phyloP scores from a whole-genome alignment of 2,888 invertebrate genomes.

The Zele albiditarsus region DNA sequence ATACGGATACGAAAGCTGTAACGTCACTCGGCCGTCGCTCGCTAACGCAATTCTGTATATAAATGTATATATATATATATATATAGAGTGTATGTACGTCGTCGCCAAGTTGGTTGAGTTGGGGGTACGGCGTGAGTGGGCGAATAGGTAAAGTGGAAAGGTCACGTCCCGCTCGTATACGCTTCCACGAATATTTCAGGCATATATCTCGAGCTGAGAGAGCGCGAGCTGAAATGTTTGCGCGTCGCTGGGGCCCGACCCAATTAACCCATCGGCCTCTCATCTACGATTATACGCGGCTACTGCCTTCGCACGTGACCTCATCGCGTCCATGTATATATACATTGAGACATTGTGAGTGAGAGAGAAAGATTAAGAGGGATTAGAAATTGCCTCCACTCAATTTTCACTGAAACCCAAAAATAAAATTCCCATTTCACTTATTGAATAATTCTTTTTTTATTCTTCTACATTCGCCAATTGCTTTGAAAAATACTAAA shows the following conservation, averaged over 20 bases:
- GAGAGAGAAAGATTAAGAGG: not conserved
- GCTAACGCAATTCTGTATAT: constrained; percentile 19
- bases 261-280: constrained; percentile 42
- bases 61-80: not conserved
- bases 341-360: constrained; percentile 3
- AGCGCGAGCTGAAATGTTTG: constrained; percentile 33
- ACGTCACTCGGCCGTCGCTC: constrained; percentile 22
- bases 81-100: not conserved
- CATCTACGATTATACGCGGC: constrained; percentile 41
- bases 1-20: not conserved
- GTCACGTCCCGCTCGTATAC: constrained; percentile 33
- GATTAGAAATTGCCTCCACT: not conserved
- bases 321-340: not conserved
- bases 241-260: constrained; percentile 37
- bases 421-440: not conserved
- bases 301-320: constrained; percentile 18
- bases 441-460: too few relatives aligned
- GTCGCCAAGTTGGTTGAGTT: not conserved
- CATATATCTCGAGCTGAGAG: not conserved
- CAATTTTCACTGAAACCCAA: not conserved
- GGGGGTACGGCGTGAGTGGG: not conserved
- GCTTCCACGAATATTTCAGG: constrained; percentile 34
- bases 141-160: constrained; percentile 26
- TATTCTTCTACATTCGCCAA: too few relatives aligned
- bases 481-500: too few relatives aligned